Base-by-base conservation (phyloP, 2,797 vertebrate genomes). In the Carapus acus region DNA sequence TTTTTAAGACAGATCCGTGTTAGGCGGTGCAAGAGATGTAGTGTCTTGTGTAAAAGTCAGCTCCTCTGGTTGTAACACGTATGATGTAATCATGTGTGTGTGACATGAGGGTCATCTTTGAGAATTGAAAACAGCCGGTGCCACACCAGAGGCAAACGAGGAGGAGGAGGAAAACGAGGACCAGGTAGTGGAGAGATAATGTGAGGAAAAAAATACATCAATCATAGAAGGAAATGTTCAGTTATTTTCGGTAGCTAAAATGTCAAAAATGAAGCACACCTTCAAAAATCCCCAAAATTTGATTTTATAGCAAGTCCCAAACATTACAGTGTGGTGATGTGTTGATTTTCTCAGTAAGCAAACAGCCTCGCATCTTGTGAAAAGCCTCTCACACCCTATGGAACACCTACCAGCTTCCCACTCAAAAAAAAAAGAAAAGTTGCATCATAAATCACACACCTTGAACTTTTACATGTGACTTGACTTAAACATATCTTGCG, bases 311-410 rank as follows among this genome's bases (percentile, higher is more conserved):
- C n/a, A n/a, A n/a, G n/a, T n/a, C n/a, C n/a, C n/a, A n/a, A n/a
- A n/a, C n/a, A n/a, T n/a, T n/a, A n/a, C n/a, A n/a, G n/a, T n/a
- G n/a, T n/a, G n/a, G n/a, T n/a, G n/a, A n/a, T n/a, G n/a, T n/a
- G n/a, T n/a, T n/a, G 43, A 61, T 68, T 69, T 61, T 48, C 51
- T 56, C 63, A 54, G 62, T 67, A 69, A 62, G 57, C 54, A 70
- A 79, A 79, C 73, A 69, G 71, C 76, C 79, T 77, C 67, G 54
- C 76, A 62, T 61, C 57, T 65, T 71, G 76, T 79, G 73, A 67
- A 51, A 75, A 76, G 49, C 43, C 54, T 19, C 50, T 58, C 6
- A 38, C 67, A 62, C 64, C 69, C 58, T 34, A n/a, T 51, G 58
- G 62, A 41, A 6, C 18, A 27, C 24, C 5, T 27, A 4, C 24